Conservation (phyloP, 1,140 invertebrate species). For the Chrysoperla carnea region DNA sequence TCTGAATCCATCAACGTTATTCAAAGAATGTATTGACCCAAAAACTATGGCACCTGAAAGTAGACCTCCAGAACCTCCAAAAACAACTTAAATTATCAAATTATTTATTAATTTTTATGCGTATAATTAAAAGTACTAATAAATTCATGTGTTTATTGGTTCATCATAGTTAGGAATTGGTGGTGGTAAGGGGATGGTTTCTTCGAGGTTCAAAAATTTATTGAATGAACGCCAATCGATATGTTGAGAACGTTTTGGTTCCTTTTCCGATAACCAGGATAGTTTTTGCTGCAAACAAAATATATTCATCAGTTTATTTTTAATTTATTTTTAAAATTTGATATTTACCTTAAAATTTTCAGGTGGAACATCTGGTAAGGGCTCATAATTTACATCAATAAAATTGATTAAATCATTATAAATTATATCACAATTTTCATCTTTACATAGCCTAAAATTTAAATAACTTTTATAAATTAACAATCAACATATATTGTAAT, state of each 20-base stretch:
- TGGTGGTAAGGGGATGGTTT: not conserved
- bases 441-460: slow-evolving; percentile 28
- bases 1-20: too few species aligned
- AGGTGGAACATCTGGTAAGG: slow-evolving; percentile 26
- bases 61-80: too few species aligned
- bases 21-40: too few species aligned
- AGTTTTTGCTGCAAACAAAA: not conserved
- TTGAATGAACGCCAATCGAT: slow-evolving; percentile 31
- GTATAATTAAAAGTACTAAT: too few species aligned
- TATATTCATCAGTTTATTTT: not conserved
- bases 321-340: not conserved
- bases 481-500: too few species aligned
- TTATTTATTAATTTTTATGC: too few species aligned
- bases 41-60: too few species aligned
- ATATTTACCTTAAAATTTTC: slow-evolving; percentile 28
- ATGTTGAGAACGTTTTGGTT: slow-evolving; percentile 18
- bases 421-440: slow-evolving; percentile 37
- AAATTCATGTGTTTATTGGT: too few species aligned
- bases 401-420: slow-evolving; percentile 38
- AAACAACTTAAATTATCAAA: too few species aligned
- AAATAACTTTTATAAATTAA: slow-evolving; percentile 4
- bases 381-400: slow-evolving; percentile 34
- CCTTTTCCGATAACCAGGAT: slow-evolving; percentile 22
- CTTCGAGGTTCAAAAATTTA: slow-evolving; percentile 26
- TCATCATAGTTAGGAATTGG: too few species aligned